These are phyloP conservation scores for Hermaeophaga mercurialis DNA, from an alignment of 2,888 invertebrate species.

Conservation along the genomic window DNA sequence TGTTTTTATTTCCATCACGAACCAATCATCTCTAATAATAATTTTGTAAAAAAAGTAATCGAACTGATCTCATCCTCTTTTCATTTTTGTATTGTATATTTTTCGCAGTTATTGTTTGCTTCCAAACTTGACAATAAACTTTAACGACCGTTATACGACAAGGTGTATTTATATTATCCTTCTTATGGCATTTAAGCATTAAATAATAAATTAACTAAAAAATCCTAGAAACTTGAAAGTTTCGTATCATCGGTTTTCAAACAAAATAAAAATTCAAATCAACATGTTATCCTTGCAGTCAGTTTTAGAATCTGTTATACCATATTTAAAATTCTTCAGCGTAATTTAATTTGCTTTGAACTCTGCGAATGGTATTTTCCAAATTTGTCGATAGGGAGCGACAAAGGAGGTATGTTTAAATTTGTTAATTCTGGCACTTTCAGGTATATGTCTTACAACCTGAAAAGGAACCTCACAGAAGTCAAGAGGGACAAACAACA, in stretches of 20 bases:
- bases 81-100: no score
- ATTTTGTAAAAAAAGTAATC: no score
- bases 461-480: neutral
- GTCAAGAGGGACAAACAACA: neutral
- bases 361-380: conserved; percentile 7
- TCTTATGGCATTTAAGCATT: neutral
- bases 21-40: no score
- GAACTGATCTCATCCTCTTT: no score
- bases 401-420: neutral
- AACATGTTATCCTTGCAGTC: conserved; percentile 16
- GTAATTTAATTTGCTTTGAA: conserved; percentile 5
- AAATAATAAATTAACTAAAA: neutral
- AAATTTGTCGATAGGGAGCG: neutral
- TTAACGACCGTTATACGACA: no score
- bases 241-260: neutral
- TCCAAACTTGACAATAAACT: no score
- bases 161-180: neutral
- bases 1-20: no score
- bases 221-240: conserved; percentile 7
- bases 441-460: neutral
- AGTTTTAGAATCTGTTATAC: conserved; percentile 3
- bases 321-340: neutral
- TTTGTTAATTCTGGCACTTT: neutral
- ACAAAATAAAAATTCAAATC: conserved; percentile 11
- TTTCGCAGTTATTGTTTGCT: no score